Base-by-base conservation (phyloP, 1,140 invertebrate genomes). In the Samia ricini region DNA sequence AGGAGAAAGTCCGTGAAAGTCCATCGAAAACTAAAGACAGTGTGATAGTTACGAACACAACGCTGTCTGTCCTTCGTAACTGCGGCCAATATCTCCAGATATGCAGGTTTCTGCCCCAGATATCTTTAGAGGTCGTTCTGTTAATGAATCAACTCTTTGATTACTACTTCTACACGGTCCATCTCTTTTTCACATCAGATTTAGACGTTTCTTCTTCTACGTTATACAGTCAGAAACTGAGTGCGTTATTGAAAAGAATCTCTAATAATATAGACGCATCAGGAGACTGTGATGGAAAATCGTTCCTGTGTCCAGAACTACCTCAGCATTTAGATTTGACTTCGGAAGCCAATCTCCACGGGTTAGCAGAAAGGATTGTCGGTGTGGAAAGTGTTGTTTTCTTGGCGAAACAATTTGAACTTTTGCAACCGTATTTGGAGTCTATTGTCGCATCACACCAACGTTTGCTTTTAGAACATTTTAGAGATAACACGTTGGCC, bases 71-170 rank as follows among this genome's bases (percentile, higher is more conserved):
- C 2, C 88, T 99, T 21, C 92, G 98, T 72, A 95, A 99, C 59
- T 98, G 98, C 86, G 98, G 98, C 70, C 95, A 96, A 68, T 97
- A 96, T 82, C 92, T 99, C 61, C 97, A 99, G 89, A 99, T 99
- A 94, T 98, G 98, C 85, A 93, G 94, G 77, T 92, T 98, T 56
- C 91, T 99, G 21, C 95, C 96, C 61, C 96, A 97, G 20, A 98
- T 99, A 61, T 95, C 98, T 0, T 94, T 96, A 74, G 96, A 98
- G 88, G 97, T 99, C 5, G 94, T 99, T 12, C 92, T 94, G 68
- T 95, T 95, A 65, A 97, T 99, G 93, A 95, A 96, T 72, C 97
- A 99, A 77, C 91, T 99, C 54, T 98, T 98, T 87, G 98, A 99
- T 75, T 98, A 97, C 80, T 99, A 99, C 87, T 94, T 98, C 51